Evolutionary conservation across 2,888 invertebrate genomes (phyloP), one percentile per base, ranked within the genome.

Genomic region (Drosophila antonietae): DNA sequence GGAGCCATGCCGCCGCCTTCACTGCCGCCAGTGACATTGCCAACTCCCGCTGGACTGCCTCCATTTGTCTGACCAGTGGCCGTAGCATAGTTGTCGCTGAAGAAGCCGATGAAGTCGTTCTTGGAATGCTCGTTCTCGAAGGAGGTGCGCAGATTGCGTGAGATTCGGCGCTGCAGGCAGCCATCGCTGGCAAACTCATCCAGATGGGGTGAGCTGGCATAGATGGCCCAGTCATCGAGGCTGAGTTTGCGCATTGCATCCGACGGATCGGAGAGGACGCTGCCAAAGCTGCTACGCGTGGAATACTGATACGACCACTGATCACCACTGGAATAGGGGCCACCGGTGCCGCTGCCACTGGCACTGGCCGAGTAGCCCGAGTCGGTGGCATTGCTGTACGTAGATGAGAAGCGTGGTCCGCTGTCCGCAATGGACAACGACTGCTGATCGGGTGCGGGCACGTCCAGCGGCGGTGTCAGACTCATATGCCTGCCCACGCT

Each of bases 131-230:
- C 90, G 80, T 93, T 92, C 90, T 88, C 93, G 79, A 91, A 93
- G 78, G 92, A 94, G 90, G 93, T 93, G 66, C 91, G 93, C 80
- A 94, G 84, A 85, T 94, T 95, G 86, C 94, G 94, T 81, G 94
- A 94, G 51, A 94, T 94, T 87, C 95, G 92, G 3, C 95, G 92
- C 75, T 94, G 94, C 92, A 95, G 93, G 79, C 94, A 94, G 60
- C 94, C 94, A 80, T 94, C 94, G 88, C 94, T 94, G 80, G 93
- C 93, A 62, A 94, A 93, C 61, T 90, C 83, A 20, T 85, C 86
- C 51, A 87, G 79, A 35, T 84, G 80, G 1, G 82, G 74, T 4
- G 90, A 86, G 18, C 89, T 85, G 39, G 84, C 73, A 43, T 84
- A 78, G 63, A 85, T 84, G 39, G 93, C 93, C 1, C 93, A 89